These are phyloP conservation scores for Sebastes miniatus DNA, from an alignment of 2,797 vertebrate genomes.

Conservation along the genomic window DNA sequence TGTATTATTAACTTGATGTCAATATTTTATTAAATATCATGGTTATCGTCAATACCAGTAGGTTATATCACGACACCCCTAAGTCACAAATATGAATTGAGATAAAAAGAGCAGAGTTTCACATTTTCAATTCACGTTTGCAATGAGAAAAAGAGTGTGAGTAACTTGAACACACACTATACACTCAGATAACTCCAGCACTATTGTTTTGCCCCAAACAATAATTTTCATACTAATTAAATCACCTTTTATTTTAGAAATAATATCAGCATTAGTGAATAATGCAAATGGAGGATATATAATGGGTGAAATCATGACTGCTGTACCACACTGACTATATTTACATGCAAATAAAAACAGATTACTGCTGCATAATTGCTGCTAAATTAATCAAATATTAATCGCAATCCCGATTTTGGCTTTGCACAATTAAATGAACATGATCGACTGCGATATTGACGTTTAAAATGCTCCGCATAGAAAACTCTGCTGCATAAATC, in stretches of 20 bases:
- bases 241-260: neutral
- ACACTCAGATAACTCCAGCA: neutral
- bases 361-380: neutral
- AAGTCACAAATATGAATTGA: neutral
- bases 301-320: neutral
- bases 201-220: neutral
- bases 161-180: too few relatives aligned
- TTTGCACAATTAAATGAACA: too few relatives aligned
- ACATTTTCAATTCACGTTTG: neutral
- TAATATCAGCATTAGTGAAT: neutral
- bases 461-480: too few relatives aligned
- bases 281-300: neutral
- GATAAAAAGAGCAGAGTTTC: neutral
- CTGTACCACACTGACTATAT: neutral
- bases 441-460: too few relatives aligned
- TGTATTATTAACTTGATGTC: neutral
- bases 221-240: neutral
- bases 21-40: neutral
- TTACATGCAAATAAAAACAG: neutral
- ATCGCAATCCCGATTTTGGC: too few relatives aligned
- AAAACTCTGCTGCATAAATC: too few relatives aligned
- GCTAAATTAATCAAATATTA: too few relatives aligned
- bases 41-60: neutral
- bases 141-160: neutral
- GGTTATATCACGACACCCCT: neutral